Percentiles rank a stretch among this genome's conserved stretches.
Evolutionary conservation across 1,140 invertebrate species (phyloP).

Genomic region (Manduca sexta): DNA sequence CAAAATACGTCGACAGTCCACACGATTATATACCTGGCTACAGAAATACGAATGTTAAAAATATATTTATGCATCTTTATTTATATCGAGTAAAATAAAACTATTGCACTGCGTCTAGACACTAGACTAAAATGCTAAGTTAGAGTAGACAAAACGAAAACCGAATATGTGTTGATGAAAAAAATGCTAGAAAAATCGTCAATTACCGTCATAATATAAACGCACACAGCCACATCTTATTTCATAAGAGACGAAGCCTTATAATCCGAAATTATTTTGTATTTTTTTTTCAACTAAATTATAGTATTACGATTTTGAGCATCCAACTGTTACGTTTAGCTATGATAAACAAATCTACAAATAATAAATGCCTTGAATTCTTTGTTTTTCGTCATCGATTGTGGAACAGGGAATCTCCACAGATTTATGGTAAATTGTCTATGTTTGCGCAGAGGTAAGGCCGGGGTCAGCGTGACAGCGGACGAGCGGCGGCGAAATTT

Average conservation of each 20-base stretch:
- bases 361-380: too few relatives aligned
- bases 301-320: constrained; percentile 32
- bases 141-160: too few relatives aligned
- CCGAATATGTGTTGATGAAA: constrained; percentile 6
- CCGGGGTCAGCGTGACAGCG: too few relatives aligned
- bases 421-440: too few relatives aligned
- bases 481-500: background rate
- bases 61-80: constrained; percentile 8
- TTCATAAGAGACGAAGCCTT: constrained; percentile 52
- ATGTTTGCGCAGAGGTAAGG: too few relatives aligned
- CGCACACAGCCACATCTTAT: constrained; percentile 59
- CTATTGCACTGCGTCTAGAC: constrained; percentile 14
- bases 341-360: background rate
- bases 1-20: constrained; percentile 11
- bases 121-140: too few relatives aligned
- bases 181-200: constrained; percentile 32
- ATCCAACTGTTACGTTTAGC: constrained; percentile 1
- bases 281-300: constrained; percentile 23
- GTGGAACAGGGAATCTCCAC: too few relatives aligned
- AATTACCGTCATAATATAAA: constrained; percentile 23
- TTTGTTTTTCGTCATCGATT: too few relatives aligned
- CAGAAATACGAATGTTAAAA: constrained; percentile 11
- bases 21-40: constrained; percentile 13
- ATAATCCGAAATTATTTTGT: constrained; percentile 8
- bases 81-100: constrained; percentile 11